These are phyloP conservation scores for Arenaria interpres DNA, from an alignment of 2,113 vertebrate species.

Conservation along the genomic window DNA sequence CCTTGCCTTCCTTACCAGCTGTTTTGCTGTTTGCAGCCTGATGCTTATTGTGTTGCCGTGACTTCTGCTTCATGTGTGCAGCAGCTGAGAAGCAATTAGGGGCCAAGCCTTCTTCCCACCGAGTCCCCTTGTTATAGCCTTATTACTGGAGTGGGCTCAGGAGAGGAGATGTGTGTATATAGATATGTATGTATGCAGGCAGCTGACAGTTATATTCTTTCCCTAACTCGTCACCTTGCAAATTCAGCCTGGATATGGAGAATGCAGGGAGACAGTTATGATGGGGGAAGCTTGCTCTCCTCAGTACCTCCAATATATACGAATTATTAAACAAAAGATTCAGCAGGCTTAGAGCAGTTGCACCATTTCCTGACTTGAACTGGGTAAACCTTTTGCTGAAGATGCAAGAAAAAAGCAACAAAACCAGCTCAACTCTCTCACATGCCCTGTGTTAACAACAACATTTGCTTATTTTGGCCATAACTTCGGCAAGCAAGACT, in stretches of 20 bases:
- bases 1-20: neutral
- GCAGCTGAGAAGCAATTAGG: neutral
- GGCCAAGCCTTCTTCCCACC: neutral
- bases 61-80: accelerated
- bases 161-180: neutral
- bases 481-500: neutral
- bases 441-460: accelerated
- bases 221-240: neutral
- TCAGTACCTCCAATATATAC: neutral
- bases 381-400: neutral
- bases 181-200: accelerated
- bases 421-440: neutral
- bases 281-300: neutral
- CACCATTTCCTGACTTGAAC: neutral
- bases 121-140: neutral
- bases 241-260: neutral
- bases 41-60: neutral
- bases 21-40: neutral
- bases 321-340: neutral
- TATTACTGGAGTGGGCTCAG: neutral
- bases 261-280: neutral
- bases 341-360: neutral
- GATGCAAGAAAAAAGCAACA: neutral
- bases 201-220: accelerated
- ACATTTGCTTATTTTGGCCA: neutral